Evolutionary conservation across 2,113 vertebrate species (phyloP).

Genomic region (Pseudorhombus dupliciocellatus): DNA sequence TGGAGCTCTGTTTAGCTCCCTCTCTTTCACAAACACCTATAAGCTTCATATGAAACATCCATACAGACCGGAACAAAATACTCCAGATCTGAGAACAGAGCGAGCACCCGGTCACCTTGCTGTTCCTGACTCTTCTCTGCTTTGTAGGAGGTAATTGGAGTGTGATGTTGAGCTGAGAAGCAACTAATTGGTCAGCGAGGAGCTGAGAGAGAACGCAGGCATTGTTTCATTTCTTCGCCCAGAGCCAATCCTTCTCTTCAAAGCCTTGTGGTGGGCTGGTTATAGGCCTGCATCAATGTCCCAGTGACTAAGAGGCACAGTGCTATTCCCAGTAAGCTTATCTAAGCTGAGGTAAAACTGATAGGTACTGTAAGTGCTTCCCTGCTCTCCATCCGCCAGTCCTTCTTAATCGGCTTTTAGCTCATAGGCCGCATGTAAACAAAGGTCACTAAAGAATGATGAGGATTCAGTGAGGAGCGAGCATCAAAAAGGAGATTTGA

Average conservation of each 20-base stretch:
- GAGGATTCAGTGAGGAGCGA: conserved; percentile 41
- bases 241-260: conserved; percentile 42
- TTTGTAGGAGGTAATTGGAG: conserved; percentile 23
- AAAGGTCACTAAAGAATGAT: conserved; percentile 45
- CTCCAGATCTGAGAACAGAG: conserved; percentile 18
- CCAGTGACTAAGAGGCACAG: conserved; percentile 39
- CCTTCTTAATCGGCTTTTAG: conserved; percentile 64
- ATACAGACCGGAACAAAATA: conserved; percentile 23
- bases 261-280: conserved; percentile 37
- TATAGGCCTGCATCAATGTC: conserved; percentile 38
- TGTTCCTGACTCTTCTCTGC: conserved; percentile 36
- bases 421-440: conserved; percentile 54
- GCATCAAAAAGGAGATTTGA: conserved; percentile 14
- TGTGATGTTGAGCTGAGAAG: conserved; percentile 49
- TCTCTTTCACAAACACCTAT: conserved; percentile 9
- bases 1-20: conserved; percentile 31
- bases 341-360: conserved; percentile 65
- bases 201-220: conserved; percentile 24
- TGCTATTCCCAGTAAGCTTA: conserved; percentile 59
- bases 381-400: conserved; percentile 37
- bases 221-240: conserved; percentile 31
- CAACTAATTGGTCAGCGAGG: conserved; percentile 52
- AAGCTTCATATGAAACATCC: conserved; percentile 27
- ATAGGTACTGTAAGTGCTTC: conserved; percentile 31
- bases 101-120: conserved; percentile 34